Evolutionary conservation across 2,797 vertebrate genomes (phyloP).

Genomic region (Pseudocheirus occidentalis): DNA sequence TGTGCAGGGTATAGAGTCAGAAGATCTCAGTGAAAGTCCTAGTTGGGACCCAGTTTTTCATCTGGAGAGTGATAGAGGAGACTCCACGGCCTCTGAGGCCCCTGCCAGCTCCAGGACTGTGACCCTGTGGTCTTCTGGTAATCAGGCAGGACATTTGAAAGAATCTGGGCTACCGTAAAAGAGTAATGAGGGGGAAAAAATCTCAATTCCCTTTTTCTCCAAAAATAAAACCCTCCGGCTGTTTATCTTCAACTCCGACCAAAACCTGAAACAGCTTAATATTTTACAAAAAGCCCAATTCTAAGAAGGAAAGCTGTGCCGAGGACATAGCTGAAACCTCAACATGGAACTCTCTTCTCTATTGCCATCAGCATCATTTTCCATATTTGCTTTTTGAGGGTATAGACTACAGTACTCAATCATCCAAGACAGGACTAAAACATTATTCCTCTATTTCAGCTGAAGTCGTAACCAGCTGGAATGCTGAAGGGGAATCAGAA

Average conservation of each 20-base stretch:
- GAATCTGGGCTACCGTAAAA: not conserved
- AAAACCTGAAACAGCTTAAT: slow-evolving; percentile 4
- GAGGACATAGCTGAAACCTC: slow-evolving; percentile 16
- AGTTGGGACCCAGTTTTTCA: not conserved
- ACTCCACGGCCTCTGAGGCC: not conserved
- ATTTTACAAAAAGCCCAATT: not conserved
- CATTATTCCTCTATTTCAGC: not conserved
- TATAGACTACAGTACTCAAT: not conserved
- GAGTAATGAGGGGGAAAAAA: not conserved
- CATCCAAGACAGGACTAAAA: slow-evolving; percentile 16
- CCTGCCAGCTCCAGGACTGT: not conserved
- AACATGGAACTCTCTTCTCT: not conserved
- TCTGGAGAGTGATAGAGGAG: not conserved
- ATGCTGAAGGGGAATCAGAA: slow-evolving; percentile 10
- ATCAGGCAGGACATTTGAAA: not conserved
- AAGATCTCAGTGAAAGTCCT: not conserved
- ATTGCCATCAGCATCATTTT: not conserved
- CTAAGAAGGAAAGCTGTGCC: not conserved
- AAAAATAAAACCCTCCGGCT: not conserved
- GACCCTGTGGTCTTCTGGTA: not conserved
- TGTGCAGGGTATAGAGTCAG: not conserved
- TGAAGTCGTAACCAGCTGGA: slow-evolving; percentile 37
- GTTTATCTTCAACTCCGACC: slow-evolving; percentile 37
- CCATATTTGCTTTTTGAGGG: slow-evolving; percentile 24
- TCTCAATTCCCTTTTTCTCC: slow-evolving; percentile 23